phyloP scores from a whole-genome alignment of 2,113 vertebrate species.

The Onychostoma macrolepis region DNA sequence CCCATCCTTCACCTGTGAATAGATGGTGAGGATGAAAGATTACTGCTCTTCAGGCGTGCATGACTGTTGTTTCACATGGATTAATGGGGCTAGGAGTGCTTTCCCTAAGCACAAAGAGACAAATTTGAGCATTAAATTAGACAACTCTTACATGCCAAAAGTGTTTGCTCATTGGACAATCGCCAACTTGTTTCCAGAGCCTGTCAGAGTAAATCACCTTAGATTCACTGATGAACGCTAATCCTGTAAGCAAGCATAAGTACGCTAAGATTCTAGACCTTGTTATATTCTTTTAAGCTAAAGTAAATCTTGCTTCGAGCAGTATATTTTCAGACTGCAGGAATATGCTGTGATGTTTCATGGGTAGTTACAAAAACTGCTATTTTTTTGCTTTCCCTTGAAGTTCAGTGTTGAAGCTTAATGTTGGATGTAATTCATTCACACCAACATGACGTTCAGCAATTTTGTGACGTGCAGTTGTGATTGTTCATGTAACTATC shows the following conservation, averaged over 20 bases:
- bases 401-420: neutral
- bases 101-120: slow-evolving; percentile 69
- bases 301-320: neutral
- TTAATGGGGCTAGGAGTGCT: slow-evolving; percentile 58
- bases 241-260: slow-evolving; percentile 27
- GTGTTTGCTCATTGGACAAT: slow-evolving; percentile 65
- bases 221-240: slow-evolving; percentile 51
- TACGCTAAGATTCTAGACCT: slow-evolving; percentile 13
- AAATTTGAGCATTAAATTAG: slow-evolving; percentile 72
- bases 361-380: neutral
- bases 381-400: neutral
- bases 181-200: slow-evolving; percentile 64
- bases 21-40: slow-evolving; percentile 68
- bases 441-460: neutral
- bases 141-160: slow-evolving; percentile 70
- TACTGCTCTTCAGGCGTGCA: slow-evolving; percentile 60
- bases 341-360: slow-evolving; percentile 7
- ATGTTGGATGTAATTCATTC: neutral
- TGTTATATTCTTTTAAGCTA: neutral
- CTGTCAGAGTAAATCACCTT: slow-evolving; percentile 58
- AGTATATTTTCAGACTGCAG: neutral
- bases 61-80: slow-evolving; percentile 58
- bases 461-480: neutral
- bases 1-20: slow-evolving; percentile 69
- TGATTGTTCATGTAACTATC: neutral